A percentile compares a stretch with the other conserved stretches of the same genome.
These are phyloP conservation scores for Tursiops truncatus DNA, from an alignment of 2,113 vertebrate species.

Conservation along the genomic window DNA sequence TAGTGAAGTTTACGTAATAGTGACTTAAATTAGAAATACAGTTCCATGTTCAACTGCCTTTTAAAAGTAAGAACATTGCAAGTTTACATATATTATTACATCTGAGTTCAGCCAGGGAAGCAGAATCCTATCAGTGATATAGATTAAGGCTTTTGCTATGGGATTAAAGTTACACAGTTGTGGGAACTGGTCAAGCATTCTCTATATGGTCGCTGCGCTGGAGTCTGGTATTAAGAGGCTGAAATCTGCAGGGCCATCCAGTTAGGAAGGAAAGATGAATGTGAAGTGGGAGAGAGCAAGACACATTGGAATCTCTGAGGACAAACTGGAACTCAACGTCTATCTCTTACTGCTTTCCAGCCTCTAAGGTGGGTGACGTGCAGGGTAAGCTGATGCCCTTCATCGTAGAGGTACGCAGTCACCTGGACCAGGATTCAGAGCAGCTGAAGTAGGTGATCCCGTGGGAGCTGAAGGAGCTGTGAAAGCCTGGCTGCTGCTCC, in stretches of 20 bases:
- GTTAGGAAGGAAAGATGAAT: background rate
- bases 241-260: background rate
- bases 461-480: background rate
- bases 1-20: conserved; percentile 31
- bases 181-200: background rate
- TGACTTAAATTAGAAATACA: conserved; percentile 44
- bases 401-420: background rate
- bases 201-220: background rate
- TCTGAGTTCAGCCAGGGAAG: background rate
- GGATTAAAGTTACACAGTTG: background rate
- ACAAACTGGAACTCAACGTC: rapidly evolving
- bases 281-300: background rate
- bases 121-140: background rate
- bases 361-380: background rate
- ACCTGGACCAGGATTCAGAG: background rate
- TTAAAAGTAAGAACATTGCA: background rate
- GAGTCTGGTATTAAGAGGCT: background rate
- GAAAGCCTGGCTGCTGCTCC: background rate
- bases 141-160: background rate
- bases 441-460: background rate
- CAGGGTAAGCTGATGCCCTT: background rate
- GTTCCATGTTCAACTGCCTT: background rate
- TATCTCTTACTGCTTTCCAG: background rate
- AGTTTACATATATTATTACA: background rate
- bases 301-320: background rate